These are phyloP conservation scores for Morone chrysops DNA, from an alignment of 2,113 vertebrate genomes.

Conservation along the genomic window DNA sequence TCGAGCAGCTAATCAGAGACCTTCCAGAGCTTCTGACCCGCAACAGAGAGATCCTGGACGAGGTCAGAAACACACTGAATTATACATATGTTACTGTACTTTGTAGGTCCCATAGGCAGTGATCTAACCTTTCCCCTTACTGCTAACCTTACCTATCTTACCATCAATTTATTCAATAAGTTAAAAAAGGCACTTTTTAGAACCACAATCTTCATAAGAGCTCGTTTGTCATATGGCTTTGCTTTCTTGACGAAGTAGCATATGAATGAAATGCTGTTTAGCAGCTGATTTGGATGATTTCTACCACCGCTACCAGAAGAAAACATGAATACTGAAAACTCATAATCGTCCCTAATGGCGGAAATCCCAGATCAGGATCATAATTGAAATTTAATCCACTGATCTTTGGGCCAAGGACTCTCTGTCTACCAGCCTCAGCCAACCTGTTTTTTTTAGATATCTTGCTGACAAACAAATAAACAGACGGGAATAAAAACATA, in stretches of 20 bases:
- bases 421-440: constrained; percentile 55
- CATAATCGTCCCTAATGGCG: constrained; percentile 60
- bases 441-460: constrained; percentile 47
- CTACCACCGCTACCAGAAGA: constrained; percentile 37
- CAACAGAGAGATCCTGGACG: constrained; percentile 96
- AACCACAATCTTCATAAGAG: constrained; percentile 23
- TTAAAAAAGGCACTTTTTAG: constrained; percentile 15
- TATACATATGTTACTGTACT: neutral
- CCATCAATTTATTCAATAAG: constrained; percentile 9
- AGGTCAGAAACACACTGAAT: constrained; percentile 81
- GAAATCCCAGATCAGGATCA: constrained; percentile 73
- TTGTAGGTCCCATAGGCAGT: neutral
- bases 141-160: neutral
- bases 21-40: constrained; percentile 95
- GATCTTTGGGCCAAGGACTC: constrained; percentile 73
- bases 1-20: constrained; percentile 96
- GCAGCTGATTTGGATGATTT: constrained; percentile 37
- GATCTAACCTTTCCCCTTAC: neutral
- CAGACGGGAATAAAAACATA: constrained; percentile 67
- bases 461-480: constrained; percentile 66
- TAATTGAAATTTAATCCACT: constrained; percentile 68
- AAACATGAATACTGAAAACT: constrained; percentile 28
- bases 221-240: constrained; percentile 53
- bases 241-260: constrained; percentile 42
- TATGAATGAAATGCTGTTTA: constrained; percentile 39